Percentiles rank a stretch among this genome's conserved stretches.
phyloP scores from a whole-genome alignment of 2,797 vertebrate genomes.

The Loris lydekkerianus region DNA sequence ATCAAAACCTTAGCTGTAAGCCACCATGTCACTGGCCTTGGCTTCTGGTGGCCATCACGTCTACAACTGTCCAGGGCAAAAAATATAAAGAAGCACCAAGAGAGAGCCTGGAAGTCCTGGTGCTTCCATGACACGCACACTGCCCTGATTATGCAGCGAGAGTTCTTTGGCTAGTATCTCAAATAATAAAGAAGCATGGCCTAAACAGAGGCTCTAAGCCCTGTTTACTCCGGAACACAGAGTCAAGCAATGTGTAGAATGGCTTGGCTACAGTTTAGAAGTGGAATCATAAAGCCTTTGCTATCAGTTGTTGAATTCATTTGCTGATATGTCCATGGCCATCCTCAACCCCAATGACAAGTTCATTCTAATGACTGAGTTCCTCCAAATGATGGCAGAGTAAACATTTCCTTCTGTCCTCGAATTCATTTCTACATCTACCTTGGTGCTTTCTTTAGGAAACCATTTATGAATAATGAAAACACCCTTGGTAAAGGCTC shows the following conservation, averaged over 20 bases:
- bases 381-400: not conserved
- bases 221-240: not conserved
- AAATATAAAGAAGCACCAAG: not conserved
- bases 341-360: not conserved
- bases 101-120: not conserved
- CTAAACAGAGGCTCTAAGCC: not conserved
- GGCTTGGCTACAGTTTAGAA: not conserved
- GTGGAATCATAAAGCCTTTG: not conserved
- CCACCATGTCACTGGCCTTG: accelerated
- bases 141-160: not conserved
- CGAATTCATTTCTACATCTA: not conserved
- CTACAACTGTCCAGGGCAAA: not conserved
- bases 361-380: not conserved
- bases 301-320: not conserved
- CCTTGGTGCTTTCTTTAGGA: slow-evolving; percentile 6
- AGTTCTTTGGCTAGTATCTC: not conserved
- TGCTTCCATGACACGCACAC: not conserved
- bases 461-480: not conserved
- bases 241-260: not conserved
- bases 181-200: not conserved
- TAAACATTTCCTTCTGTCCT: not conserved
- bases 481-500: not conserved
- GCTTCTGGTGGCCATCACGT: not conserved
- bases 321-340: not conserved
- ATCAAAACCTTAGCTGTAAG: not conserved